Base-by-base conservation (phyloP, 2,113 vertebrate species). In the Cyanoliseus patagonus region DNA sequence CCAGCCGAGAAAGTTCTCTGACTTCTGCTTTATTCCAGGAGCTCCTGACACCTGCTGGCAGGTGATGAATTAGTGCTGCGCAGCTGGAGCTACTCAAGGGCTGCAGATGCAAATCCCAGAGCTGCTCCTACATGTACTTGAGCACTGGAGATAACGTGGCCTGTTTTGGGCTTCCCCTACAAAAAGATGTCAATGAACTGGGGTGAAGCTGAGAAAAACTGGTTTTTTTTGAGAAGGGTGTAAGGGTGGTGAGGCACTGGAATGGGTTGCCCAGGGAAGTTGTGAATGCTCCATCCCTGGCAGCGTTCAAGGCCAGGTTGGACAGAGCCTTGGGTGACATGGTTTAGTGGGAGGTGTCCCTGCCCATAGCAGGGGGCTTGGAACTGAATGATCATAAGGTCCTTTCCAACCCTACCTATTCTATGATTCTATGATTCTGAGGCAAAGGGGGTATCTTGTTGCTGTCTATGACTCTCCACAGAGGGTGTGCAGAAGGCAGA, bases 1-100 rank as follows among this genome's bases (percentile, higher is more conserved):
- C 68, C 73, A 83, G 47, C 73, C 1, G 2, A 68, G 77, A 68
- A 92, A 27, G 70, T 94, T 95, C 84, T 82, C 49, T 20, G 11
- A 61, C 33, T 95, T 91, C 30, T 87, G 30, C 78, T 87, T 94
- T 92, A 57, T 66, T 95, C 74, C 81, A 92, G 81, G 74, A 95
- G 86, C 84, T 89, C 62, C 83, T 62, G 90, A 76, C 49, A 52
- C 82, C 79, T 8, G 0, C 63, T 5, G 1, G 53, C 9, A 1
- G 84, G 86, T 55, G 77, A 76, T 79, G 86, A 78, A 88, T 91
- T 63, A 84, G 73, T 94, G 73, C 73, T 63, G 91, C 66, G 17
- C 83, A 90, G 92, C 83, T 94, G 83, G 80, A 84, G 92, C 77
- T 88, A 39, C 80, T 86, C 30, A 1, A 18, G 7, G 53, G 66